These are phyloP conservation scores for Galago senegalensis DNA, from an alignment of 2,797 vertebrate species.

Conservation along the genomic window DNA sequence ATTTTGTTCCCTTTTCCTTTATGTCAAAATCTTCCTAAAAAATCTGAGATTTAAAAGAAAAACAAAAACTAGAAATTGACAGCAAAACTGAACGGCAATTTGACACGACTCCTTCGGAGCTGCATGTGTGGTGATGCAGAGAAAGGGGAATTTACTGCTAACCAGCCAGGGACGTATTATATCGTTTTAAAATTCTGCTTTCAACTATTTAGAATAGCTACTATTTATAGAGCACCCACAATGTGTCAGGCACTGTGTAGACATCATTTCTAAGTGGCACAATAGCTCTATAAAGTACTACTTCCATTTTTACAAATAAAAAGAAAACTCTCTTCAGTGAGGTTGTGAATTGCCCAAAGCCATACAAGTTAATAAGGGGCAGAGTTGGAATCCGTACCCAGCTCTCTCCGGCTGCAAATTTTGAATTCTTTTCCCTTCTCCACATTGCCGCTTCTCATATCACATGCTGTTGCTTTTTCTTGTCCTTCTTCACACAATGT, in stretches of 20 bases:
- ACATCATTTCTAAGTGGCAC: conserved; percentile 20
- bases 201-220: neutral
- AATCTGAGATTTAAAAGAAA: neutral
- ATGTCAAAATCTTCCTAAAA: conserved; percentile 15
- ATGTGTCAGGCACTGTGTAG: neutral
- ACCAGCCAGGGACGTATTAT: neutral
- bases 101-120: neutral
- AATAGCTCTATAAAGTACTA: neutral
- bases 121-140: neutral
- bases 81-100: neutral
- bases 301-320: conserved; percentile 32
- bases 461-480: neutral
- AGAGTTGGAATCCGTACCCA: neutral
- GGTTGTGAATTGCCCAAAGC: conserved; percentile 10
- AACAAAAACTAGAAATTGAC: neutral
- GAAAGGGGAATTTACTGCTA: neutral
- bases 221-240: neutral
- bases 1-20: conserved; percentile 7
- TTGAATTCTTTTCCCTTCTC: neutral
- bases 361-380: neutral
- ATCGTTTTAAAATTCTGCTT: neutral
- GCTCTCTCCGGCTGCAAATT: neutral
- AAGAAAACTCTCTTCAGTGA: neutral
- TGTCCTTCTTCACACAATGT: neutral
- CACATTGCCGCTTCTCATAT: neutral